Evolutionary conservation across 2,113 vertebrate species (phyloP), one percentile per base, ranked within the genome.

Genomic region (Hippocampus guttulatus): DNA sequence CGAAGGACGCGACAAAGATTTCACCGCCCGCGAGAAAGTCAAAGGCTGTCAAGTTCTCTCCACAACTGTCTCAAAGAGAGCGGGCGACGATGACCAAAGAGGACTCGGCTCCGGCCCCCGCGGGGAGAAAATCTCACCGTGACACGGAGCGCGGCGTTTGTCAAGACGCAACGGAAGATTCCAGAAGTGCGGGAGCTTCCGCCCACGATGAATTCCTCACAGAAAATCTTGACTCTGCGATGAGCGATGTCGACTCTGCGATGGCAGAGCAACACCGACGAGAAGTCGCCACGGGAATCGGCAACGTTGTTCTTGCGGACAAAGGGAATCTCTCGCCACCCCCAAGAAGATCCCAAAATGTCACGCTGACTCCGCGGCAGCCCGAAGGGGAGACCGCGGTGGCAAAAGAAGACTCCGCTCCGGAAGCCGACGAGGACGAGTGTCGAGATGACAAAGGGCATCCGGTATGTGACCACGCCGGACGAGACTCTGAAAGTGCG

Each of bases 1-100:
- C 15, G 49, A 20, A 68, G 10, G 41, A 75, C 68, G 47, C 9
- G n/a, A 38, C 5, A 6, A 67, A 57, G 43, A 5, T 85, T n/a
- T 1, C 65, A 7, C 75, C 75, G 64, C 75, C 80, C 7, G 73
- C 0, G n/a, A 80, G 75, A 73, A 87, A 71, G 58, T 76, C 84
- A 47, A 87, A 80, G 64, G 58, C 6, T 47, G 40, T 25, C 23
- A 54, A 54, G 41, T 23, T n/a, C 12, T 12, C 64, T 12, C 12
- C 15, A 18, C 25, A 60, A 30, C 14, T 3, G 5, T 1, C 57
- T 8, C 2, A 8, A 60, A 60, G 30, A 7, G 25, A 16, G 57
- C 1, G 5, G 20, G 9, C n/a, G 11, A 57, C 23, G 23, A 12
- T 23, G 52, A 57, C 3, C 3, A 57, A 12, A 25, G 4, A 30